Evolutionary conservation across 2,113 vertebrate genomes (phyloP).

Genomic region (Larimichthys polyactis): DNA sequence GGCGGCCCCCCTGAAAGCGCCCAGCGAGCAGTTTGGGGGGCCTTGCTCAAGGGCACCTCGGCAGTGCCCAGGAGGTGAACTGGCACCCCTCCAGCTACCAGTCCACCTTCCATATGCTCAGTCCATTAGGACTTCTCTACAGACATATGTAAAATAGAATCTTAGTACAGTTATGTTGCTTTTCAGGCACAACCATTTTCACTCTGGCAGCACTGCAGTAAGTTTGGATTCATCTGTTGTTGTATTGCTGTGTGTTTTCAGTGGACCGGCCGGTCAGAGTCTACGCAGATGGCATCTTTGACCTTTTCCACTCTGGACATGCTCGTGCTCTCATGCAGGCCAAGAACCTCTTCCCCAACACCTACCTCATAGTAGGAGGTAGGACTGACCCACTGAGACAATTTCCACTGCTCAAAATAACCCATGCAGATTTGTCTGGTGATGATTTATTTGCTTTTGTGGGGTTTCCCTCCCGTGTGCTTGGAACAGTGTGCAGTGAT

Average conservation of each 20-base stretch:
- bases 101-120: no score
- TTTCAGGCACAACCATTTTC: background rate
- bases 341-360: constrained; percentile 98
- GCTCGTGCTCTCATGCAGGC: constrained; percentile 99
- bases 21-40: no score
- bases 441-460: background rate
- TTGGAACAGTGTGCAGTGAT: constrained; percentile 93
- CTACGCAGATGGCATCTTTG: constrained; percentile 99
- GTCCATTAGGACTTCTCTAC: background rate
- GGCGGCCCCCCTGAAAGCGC: no score
- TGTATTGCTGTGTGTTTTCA: constrained; percentile 78
- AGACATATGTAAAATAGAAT: no score
- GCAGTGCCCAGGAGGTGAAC: no score
- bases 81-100: no score
- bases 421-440: background rate
- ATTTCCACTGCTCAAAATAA: no score
- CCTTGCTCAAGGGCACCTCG: no score
- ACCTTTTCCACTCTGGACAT: constrained; percentile 98
- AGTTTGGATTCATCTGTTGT: background rate
- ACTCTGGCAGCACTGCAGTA: no score
- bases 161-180: background rate
- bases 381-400: constrained; percentile 65
- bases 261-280: constrained; percentile 97
- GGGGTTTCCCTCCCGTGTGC: background rate
- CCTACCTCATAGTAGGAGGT: constrained; percentile 99